phyloP scores from a whole-genome alignment of 2,888 invertebrate species.

The Fabriciana adippe region DNA sequence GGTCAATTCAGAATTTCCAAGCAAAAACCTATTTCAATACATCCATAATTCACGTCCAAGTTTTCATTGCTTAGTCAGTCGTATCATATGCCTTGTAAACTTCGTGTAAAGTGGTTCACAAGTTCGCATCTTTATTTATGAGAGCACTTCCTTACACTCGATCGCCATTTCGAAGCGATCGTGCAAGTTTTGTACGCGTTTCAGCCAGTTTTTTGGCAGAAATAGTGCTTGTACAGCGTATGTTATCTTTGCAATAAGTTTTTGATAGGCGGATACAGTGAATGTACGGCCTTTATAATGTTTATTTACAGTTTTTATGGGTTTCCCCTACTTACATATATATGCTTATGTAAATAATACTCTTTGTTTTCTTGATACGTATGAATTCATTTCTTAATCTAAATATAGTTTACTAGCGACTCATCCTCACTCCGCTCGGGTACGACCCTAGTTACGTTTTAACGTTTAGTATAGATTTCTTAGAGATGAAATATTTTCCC shows the following conservation, averaged over 20 bases:
- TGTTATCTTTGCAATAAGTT: conserved; percentile 29
- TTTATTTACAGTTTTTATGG: conserved; percentile 10
- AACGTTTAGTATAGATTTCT: no score
- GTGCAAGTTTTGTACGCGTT: conserved; percentile 35
- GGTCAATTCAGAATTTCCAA: conserved; percentile 19
- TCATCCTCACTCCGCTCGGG: no score
- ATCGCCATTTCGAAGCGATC: conserved; percentile 45
- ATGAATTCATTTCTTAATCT: no score
- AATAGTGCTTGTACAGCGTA: conserved; percentile 34
- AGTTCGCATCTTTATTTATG: conserved; percentile 70
- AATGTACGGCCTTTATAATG: conserved; percentile 5
- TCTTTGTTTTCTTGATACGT: no score
- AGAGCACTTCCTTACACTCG: conserved; percentile 61
- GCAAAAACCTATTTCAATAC: conserved; percentile 26
- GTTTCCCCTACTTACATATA: neutral
- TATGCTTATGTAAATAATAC: neutral
- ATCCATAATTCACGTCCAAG: conserved; percentile 44
- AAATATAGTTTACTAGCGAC: no score
- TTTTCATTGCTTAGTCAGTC: conserved; percentile 68
- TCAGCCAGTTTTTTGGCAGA: conserved; percentile 37
- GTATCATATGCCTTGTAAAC: conserved; percentile 61
- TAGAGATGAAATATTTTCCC: no score
- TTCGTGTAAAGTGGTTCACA: conserved; percentile 52
- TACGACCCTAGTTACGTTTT: no score
- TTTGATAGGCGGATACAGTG: conserved; percentile 19